Evolutionary conservation across 2,888 invertebrate species (phyloP), one percentile per base, ranked within the genome.

Genomic region (Acanthosoma haemorrhoidale): DNA sequence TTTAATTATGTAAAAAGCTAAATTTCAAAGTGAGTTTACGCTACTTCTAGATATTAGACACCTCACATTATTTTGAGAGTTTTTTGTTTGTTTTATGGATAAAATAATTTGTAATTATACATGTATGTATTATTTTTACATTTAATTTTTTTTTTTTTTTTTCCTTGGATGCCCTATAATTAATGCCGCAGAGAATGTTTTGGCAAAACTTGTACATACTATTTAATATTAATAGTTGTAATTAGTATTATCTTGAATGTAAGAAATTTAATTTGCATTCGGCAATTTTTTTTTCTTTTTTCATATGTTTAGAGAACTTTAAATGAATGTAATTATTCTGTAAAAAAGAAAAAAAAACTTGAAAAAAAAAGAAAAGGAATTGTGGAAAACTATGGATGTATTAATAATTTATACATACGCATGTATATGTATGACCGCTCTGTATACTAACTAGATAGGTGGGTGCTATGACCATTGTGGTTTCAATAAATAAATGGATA

Each of bases 1-100:
- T 25, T 25, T 25, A n/a, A 51, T 25, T 51, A 51, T 51, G 51
- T 25, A 25, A n/a, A n/a, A 51, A 51, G 51, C 51, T 25, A n/a
- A 25, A 51, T 25, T 51, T 51, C 25, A 25, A 51, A 51, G 51
- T 51, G 13, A 51, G 25, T 51, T 51, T 25, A 41, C 41, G 64
- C 64, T 64, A 38, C 64, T 64, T 64, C 18, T 64, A 64, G 64
- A 64, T n/a, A n/a, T 15, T 64, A 64, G 64, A 41, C 21, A 64
- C n/a, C 61, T 36, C 34, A 15, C 9, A 64, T 63, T 25, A 38
- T 61, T 63, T 38, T 63, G 21, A 13, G 31, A 32, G 6, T 59
- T 32, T 59, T 32, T 15, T 31, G 32, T 32, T 32, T 59, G n/a
- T 59, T 59, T 36, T 18, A 61, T 36, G 36, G 36, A 34, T 36